Base-by-base conservation (phyloP, 2,888 invertebrate species). In the Chalcis sispes region DNA sequence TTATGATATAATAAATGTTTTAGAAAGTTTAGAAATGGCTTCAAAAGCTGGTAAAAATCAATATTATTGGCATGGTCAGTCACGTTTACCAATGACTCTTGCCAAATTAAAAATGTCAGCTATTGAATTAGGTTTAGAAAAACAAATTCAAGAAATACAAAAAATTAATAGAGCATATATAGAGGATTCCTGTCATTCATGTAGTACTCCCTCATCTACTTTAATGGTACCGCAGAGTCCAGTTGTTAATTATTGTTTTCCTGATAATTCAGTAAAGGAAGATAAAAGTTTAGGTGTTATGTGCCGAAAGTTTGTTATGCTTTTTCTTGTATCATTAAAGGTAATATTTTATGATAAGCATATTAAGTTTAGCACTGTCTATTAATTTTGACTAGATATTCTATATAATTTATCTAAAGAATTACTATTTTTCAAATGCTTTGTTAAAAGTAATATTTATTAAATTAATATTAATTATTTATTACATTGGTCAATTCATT, bases 1-100 rank as follows among this genome's bases (percentile, higher is more conserved):
- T 88, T 94, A 94, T 88, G 94, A 94, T 85, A 93, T 94, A 80
- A 93, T 94, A 71, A 94, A 94, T 88, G 93, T 94, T 70, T 87
- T 94, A 77, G 93, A 94, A 87, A 93, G 93, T 81, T 91, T 94
- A 85, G 92, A 93, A 81, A 93, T 93, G 89, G 92, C 93, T 73
- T 91, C 92, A 42, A 92, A 92, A 82, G 90, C 91, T 81, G 90
- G 91, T 59, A 94, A 94, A 87, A 94, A 94, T 86, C 92, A 91
- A 78, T 94, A 94, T 84, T 87, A 91, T 1, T 94, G 94, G 94
- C 92, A 93, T 88, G 94, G 94, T 40, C 92, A 91, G 69, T 90
- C 91, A 62, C 90, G 92, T 77, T 89, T 94, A 52, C 89, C 89
- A 80, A 88, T 90, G 8, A 93, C 93, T 79, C 88, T 94, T 42